Evolutionary conservation across 1,140 invertebrate genomes (phyloP).

Genomic region (Rhopalosiphum padi): DNA sequence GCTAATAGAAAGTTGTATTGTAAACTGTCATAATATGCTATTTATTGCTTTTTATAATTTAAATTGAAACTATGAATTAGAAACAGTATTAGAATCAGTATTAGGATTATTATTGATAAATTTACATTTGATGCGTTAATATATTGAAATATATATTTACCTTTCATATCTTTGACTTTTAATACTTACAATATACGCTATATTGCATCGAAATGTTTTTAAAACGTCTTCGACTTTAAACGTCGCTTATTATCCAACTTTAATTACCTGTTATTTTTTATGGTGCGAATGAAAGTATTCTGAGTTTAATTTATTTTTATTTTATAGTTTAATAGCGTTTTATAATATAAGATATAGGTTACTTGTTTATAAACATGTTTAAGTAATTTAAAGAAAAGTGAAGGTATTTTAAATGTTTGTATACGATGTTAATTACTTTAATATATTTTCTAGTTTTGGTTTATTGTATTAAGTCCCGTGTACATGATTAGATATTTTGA

Average conservation of each 20-base stretch:
- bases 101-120: neutral
- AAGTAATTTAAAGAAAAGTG: neutral
- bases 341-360: neutral
- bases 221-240: neutral
- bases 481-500: neutral
- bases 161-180: neutral
- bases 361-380: neutral
- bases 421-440: neutral
- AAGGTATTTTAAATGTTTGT: neutral
- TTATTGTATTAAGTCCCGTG: neutral
- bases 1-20: neutral
- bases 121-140: neutral
- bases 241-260: neutral
- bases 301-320: neutral
- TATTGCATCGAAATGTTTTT: neutral
- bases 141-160: neutral
- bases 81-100: neutral
- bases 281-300: neutral
- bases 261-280: neutral
- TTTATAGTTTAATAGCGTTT: neutral
- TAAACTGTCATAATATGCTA: neutral
- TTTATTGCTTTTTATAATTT: neutral
- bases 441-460: neutral
- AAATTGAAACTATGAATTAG: neutral
- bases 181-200: neutral